These are phyloP conservation scores for Rhinophrynus dorsalis DNA, from an alignment of 2,797 vertebrate genomes.

Conservation along the genomic window DNA sequence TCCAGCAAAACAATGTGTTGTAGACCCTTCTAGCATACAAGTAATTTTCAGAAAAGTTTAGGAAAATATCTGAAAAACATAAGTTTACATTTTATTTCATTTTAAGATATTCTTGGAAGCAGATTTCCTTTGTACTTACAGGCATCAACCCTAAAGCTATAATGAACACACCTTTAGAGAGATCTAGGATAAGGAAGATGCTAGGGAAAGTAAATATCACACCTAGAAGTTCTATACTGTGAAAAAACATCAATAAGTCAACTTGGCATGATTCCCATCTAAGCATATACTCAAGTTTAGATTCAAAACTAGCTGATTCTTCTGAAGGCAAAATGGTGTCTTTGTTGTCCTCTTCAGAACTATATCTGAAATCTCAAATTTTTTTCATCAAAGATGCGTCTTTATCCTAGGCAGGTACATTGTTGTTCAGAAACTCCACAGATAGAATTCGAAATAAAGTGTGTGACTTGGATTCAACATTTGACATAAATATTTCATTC, in stretches of 20 bases:
- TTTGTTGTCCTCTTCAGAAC: constrained; percentile 35
- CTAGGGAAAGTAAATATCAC: constrained; percentile 1
- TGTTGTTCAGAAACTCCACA: constrained; percentile 6
- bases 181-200: not conserved
- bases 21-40: too few relatives aligned
- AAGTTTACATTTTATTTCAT: too few relatives aligned
- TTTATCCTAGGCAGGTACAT: constrained; percentile 17
- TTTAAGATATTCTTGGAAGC: too few relatives aligned
- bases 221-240: not conserved
- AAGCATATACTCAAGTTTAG: constrained; percentile 13
- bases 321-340: constrained; percentile 35
- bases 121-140: not conserved
- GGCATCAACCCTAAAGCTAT: not conserved
- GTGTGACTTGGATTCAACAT: not conserved
- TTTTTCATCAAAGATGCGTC: constrained; percentile 34
- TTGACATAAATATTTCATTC: not conserved
- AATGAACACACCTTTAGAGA: not conserved
- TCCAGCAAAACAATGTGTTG: too few relatives aligned
- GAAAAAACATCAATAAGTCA: constrained; percentile 5
- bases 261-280: not conserved
- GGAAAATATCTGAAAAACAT: too few relatives aligned
- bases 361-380: constrained; percentile 36
- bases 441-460: constrained; percentile 15
- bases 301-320: constrained; percentile 20
- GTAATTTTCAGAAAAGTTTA: too few relatives aligned